These are phyloP conservation scores for Miltochrista miniata DNA, from an alignment of 2,888 invertebrate genomes.

Conservation along the genomic window DNA sequence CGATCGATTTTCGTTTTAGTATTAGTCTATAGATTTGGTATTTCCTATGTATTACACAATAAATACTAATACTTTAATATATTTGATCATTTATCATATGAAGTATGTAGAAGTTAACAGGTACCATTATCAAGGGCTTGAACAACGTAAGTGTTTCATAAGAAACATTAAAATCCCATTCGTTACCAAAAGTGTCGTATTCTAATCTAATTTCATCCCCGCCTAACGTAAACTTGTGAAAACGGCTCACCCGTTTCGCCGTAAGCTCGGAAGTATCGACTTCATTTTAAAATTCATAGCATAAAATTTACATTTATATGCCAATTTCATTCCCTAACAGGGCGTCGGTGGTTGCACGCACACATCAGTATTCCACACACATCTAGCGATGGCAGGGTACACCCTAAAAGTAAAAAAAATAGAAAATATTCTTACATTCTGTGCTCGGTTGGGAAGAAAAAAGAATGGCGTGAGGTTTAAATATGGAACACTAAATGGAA, in stretches of 20 bases:
- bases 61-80: not conserved
- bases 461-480: slow-evolving; percentile 78
- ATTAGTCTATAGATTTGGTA: not conserved
- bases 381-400: slow-evolving; percentile 59
- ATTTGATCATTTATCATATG: too few relatives aligned
- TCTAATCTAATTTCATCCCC: slow-evolving; percentile 79
- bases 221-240: slow-evolving; percentile 65
- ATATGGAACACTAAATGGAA: slow-evolving; percentile 84
- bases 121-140: slow-evolving; percentile 14
- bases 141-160: slow-evolving; percentile 18
- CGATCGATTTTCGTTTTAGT: slow-evolving; percentile 15
- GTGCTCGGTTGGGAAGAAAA: slow-evolving; percentile 67
- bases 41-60: not conserved
- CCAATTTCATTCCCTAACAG: slow-evolving; percentile 83
- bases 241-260: slow-evolving; percentile 60
- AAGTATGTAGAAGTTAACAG: too few relatives aligned
- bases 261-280: slow-evolving; percentile 79
- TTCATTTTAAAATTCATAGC: slow-evolving; percentile 84
- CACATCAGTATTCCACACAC: slow-evolving; percentile 81
- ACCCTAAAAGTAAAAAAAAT: slow-evolving; percentile 68
- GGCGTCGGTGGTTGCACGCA: slow-evolving; percentile 76
- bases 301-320: slow-evolving; percentile 84
- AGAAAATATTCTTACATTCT: slow-evolving; percentile 73
- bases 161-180: slow-evolving; percentile 65
- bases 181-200: slow-evolving; percentile 66